Base-by-base conservation (phyloP, 2,797 vertebrate genomes). In the Eupleurogrammus muticus region DNA sequence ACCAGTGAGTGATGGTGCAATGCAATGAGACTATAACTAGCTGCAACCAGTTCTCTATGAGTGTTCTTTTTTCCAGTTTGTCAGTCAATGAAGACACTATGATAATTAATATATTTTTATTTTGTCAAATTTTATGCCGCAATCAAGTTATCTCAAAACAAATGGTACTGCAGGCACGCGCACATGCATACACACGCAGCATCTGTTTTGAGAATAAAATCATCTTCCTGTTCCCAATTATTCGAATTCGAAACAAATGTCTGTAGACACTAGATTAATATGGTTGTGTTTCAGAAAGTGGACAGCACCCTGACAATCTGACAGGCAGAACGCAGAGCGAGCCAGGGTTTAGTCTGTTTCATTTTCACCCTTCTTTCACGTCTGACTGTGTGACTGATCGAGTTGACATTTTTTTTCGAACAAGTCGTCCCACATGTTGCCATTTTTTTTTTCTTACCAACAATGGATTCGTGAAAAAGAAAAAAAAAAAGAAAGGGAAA, bases 301-400 rank as follows among this genome's bases (percentile, higher is more conserved):
- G 74, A 82, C 75, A 68, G 72, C 38, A 58, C 10, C 24, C 11
- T 56, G 42, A 70, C 50, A 47, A 32, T 32, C 6, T 74, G 79
- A 74, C 75, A 73, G 65, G 81, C 75, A 80, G 69, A 81, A 78
- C 75, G 80, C 58, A 36, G 54, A 40, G 49, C 50, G 61, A 66
- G 17, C 61, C 53, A 54, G 28, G 47, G 80, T 59, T 63, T 4
- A 71, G 78, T 81, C 70, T 28, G 35, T 73, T 75, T 40, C 58
- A 61, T 77, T 87, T 82, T 7, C 69, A 66, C n/a, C 57, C 67
- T 57, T 2, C 9, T 58, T 24, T 44, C 35, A 16, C n/a, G 5
- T 62, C 52, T 52, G 51, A 68, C 42, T 51, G 74, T 54, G 71
- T 66, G 73, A 79, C 81, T 23, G 73, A 90, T 84, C 49, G 53